Conservation (phyloP, 1,140 invertebrate genomes). For the Vanessa atalanta region DNA sequence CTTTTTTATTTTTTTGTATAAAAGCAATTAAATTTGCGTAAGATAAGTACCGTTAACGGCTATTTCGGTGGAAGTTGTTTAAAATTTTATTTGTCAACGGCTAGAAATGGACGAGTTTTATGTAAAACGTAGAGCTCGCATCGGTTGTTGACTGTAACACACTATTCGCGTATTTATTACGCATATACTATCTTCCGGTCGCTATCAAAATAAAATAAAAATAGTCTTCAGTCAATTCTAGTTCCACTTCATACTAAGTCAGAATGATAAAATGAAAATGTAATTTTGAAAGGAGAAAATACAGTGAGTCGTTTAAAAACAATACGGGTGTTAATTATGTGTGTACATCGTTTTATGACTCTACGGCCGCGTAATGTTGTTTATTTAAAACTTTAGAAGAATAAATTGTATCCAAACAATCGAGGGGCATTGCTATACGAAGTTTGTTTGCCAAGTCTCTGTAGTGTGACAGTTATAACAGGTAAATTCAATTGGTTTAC, state of each 20-base stretch:
- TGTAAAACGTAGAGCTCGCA: constrained; percentile 17
- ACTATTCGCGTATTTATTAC: constrained; percentile 16
- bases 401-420: constrained; percentile 38
- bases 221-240: constrained; percentile 17
- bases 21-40: too few species aligned
- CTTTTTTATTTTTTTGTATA: too few species aligned
- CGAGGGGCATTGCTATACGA: constrained; percentile 30
- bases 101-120: constrained; percentile 20
- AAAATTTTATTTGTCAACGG: background rate
- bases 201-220: constrained; percentile 28
- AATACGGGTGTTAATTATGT: constrained; percentile 32
- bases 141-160: constrained; percentile 26
- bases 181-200: constrained; percentile 21
- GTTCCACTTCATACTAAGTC: background rate
- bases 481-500: constrained; percentile 34
- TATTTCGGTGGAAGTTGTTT: background rate
- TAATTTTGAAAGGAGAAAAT: constrained; percentile 8
- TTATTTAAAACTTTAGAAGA: constrained; percentile 32
- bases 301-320: constrained; percentile 14
- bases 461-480: constrained; percentile 21
- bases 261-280: constrained; percentile 12
- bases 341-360: constrained; percentile 29
- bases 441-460: constrained; percentile 40
- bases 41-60: background rate
- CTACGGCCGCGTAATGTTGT: constrained; percentile 16